Conservation (phyloP, 2,113 vertebrate genomes). For the Pipra filicauda region DNA sequence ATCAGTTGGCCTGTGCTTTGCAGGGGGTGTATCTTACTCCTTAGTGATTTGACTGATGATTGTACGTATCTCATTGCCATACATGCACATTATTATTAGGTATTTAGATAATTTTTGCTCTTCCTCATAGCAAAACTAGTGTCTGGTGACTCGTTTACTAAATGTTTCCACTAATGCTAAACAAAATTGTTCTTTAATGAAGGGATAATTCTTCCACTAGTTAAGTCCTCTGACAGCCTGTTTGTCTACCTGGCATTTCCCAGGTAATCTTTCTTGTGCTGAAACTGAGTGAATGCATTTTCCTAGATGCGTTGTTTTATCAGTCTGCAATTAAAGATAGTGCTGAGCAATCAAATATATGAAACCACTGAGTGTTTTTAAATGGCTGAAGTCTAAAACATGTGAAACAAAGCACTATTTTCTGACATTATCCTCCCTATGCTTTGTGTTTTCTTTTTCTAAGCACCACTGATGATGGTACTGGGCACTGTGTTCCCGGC, state of each 20-base stretch:
- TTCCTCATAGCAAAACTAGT: not conserved
- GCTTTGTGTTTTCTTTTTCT: not conserved
- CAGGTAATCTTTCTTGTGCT: not conserved
- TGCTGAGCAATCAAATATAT: not conserved
- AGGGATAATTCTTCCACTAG: not conserved
- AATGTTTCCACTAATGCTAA: not conserved
- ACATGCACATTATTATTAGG: not conserved
- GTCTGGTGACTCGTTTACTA: not conserved
- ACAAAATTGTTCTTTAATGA: constrained; percentile 15
- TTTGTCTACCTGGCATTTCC: not conserved
- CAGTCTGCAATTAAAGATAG: constrained; percentile 4
- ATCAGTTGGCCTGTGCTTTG: not conserved
- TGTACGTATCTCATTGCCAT: not conserved
- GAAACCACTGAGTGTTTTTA: not conserved
- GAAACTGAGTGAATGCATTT: not conserved
- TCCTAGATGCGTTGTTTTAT: not conserved
- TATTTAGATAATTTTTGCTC: not conserved
- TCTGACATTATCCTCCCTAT: not conserved
- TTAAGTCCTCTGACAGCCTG: not conserved
- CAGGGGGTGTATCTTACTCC: not conserved
- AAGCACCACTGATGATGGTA: not conserved
- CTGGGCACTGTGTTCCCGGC: not conserved
- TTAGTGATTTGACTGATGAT: not conserved
- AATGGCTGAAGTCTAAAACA: not conserved
- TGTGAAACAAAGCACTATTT: not conserved